Conservation (phyloP, 2,113 vertebrate genomes). For the Xyrauchen texanus region DNA sequence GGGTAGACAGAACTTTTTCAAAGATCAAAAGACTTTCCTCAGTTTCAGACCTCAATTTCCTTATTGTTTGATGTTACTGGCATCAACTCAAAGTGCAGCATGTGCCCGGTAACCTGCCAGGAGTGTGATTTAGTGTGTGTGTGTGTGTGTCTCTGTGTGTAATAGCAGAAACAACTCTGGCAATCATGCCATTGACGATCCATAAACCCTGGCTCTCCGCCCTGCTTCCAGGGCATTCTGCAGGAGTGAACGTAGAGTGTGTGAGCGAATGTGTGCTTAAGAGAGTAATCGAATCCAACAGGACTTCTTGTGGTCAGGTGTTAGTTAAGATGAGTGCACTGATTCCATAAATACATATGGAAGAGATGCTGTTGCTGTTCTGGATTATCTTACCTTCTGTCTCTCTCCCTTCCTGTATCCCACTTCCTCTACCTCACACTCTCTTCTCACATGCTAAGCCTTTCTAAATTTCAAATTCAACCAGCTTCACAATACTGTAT, state of each 20-base stretch:
- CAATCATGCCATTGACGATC: slow-evolving; percentile 50
- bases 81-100: slow-evolving; percentile 59
- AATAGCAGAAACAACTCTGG: slow-evolving; percentile 43
- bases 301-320: slow-evolving; percentile 62
- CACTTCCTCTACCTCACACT: background rate
- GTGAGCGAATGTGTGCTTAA: slow-evolving; percentile 41
- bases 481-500: background rate
- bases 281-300: slow-evolving; percentile 51
- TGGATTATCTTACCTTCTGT: background rate
- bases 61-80: slow-evolving; percentile 73
- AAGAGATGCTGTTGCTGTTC: slow-evolving; percentile 51
- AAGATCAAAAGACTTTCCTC: slow-evolving; percentile 68
- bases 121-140: slow-evolving; percentile 15
- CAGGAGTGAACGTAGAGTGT: background rate
- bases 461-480: slow-evolving; percentile 32
- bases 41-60: slow-evolving; percentile 58
- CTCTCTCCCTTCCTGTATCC: slow-evolving; percentile 17
- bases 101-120: slow-evolving; percentile 51
- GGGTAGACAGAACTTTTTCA: slow-evolving; percentile 17
- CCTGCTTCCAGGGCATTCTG: slow-evolving; percentile 63
- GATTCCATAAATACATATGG: slow-evolving; percentile 63
- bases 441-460: too few relatives aligned
- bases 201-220: slow-evolving; percentile 53
- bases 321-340: slow-evolving; percentile 54
- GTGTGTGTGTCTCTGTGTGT: slow-evolving; percentile 38